Conservation (phyloP, 2,113 vertebrate genomes). For the western clawed frog (Xenopus tropicalis) region UCB_Xtro_10.0 CM004446.2:8426501-8427000, state of each 20-base stretch:
- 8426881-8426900: no score
- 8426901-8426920: no score
- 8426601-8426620: conserved; percentile 43
- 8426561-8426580: conserved; percentile 16
- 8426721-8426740: neutral
- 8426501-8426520: neutral
- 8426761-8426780: conserved; percentile 1
- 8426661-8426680: conserved; percentile 38
- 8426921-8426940: no score
- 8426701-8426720: conserved; percentile 17
- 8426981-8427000: no score
- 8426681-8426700: conserved; percentile 7
- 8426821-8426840: no score
- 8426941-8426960: no score
- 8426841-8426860: no score
- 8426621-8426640: conserved; percentile 35
- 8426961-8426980: no score
- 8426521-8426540: conserved; percentile 4
- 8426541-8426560: conserved; percentile 5
- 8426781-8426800: neutral
- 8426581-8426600: conserved; percentile 20
- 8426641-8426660: conserved; percentile 27
- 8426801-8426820: neutral
- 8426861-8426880: no score
- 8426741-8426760: neutral